Conservation (phyloP, 2,888 invertebrate species). For the Macrophya alboannulata region DNA sequence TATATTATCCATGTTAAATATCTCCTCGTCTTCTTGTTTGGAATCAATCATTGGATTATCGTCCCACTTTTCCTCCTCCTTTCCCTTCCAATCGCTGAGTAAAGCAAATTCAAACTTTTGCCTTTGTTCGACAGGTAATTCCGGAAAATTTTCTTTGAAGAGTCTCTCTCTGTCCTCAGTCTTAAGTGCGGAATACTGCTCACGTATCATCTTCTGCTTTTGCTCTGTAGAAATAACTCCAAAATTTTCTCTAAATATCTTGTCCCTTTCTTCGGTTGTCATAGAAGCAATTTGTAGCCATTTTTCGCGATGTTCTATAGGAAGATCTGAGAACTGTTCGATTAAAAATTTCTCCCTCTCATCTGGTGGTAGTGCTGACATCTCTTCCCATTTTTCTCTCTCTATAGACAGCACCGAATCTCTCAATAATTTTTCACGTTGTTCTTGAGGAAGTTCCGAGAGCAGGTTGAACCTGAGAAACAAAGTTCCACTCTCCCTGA, state of each 20-base stretch:
- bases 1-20: constrained; percentile 87
- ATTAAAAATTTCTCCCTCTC: constrained; percentile 75
- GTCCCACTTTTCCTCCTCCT: constrained; percentile 74
- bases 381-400: constrained; percentile 77
- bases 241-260: constrained; percentile 75
- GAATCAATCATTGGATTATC: constrained; percentile 67
- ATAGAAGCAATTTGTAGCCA: constrained; percentile 78
- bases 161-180: constrained; percentile 76
- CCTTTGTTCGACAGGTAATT: constrained; percentile 78
- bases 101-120: constrained; percentile 82
- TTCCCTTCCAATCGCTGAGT: constrained; percentile 81
- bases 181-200: constrained; percentile 76
- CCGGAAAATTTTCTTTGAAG: constrained; percentile 78
- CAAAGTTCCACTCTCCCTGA: constrained; percentile 53
- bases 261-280: constrained; percentile 74
- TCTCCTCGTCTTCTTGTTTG: constrained; percentile 82
- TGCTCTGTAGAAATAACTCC: constrained; percentile 75
- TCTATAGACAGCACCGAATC: constrained; percentile 77
- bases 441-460: constrained; percentile 76
- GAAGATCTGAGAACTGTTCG: constrained; percentile 77
- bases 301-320: constrained; percentile 75
- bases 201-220: constrained; percentile 77
- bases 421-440: constrained; percentile 76
- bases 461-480: constrained; percentile 72
- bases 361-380: constrained; percentile 76